Base-by-base conservation (phyloP, 2,888 invertebrate species). In the Aromia moschata region DNA sequence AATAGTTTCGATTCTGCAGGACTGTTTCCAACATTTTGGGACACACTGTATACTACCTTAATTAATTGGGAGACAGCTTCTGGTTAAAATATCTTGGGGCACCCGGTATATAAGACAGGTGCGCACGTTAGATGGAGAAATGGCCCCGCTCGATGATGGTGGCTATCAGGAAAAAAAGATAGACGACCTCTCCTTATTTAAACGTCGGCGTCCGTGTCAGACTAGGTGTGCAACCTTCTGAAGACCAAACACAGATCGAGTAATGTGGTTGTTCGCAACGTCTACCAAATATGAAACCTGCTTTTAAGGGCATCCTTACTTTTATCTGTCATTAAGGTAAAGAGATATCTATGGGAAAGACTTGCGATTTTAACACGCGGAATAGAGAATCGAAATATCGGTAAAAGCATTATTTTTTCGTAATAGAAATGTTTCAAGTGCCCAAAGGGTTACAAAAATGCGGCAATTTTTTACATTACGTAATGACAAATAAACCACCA, bases 101-200 rank as follows among this genome's bases (percentile, higher is more conserved):
- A 25, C n/a, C 25, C 9, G 5, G 9, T 25, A 9, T 25, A 25
- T 9, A 25, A 7, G 10, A 33, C 10, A 11, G 11, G 16, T 16
- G 10, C 38, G 38, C 15, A 38, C 7, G n/a, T 10, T 36, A 3
- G 7, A 14, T 14, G 5, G 10, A 49, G 20, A 37, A 3, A 20
- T 18, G 20, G 11, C 9, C 25, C 18, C 20, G 40, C 9, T 14
- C 11, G 12, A 31, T n/a, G 40, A 2, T 31, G 41, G 31, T 30
- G 16, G n/a, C n/a, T n/a, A n/a, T n/a, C 12, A 14, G 10, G 20
- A 25, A 38, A 49, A 51, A 52, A 52, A 41, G 40, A 30, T 41
- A 41, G 41, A 52, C 17, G 52, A 52, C 52, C 38, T 51, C 40
- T 52, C 52, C 52, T 31, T 52, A 51, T 52, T 52, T 52, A 41